These are phyloP conservation scores for Lota lota DNA, from an alignment of 2,113 vertebrate genomes.

Conservation along the genomic window DNA sequence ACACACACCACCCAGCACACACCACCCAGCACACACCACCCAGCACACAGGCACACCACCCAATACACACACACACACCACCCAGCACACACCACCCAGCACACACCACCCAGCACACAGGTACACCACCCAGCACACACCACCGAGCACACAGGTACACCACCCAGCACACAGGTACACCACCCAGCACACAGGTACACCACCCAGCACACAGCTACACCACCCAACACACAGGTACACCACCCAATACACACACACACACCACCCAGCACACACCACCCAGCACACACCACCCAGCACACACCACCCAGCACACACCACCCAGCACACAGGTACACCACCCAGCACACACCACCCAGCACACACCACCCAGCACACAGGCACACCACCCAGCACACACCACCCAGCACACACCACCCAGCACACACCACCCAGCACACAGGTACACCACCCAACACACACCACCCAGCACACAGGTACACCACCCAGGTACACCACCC, in stretches of 20 bases:
- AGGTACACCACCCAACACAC: too few relatives aligned
- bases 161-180: neutral
- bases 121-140: neutral
- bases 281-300: too few relatives aligned
- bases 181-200: neutral
- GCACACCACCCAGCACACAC: neutral
- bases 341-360: neutral
- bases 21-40: slow-evolving; percentile 63
- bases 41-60: neutral
- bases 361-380: neutral
- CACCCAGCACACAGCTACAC: neutral
- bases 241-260: neutral
- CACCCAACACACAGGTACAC: neutral
- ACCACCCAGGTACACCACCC: too few relatives aligned
- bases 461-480: too few relatives aligned
- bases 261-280: too few relatives aligned
- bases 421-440: too few relatives aligned
- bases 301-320: neutral
- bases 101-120: neutral
- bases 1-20: too few relatives aligned
- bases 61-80: neutral
- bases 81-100: neutral
- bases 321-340: neutral
- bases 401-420: too few relatives aligned
- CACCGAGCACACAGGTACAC: neutral